A percentile compares a stretch with the other conserved stretches of the same genome.
Conservation (phyloP, 1,140 invertebrate species). For the Asbolus verrucosus region DNA sequence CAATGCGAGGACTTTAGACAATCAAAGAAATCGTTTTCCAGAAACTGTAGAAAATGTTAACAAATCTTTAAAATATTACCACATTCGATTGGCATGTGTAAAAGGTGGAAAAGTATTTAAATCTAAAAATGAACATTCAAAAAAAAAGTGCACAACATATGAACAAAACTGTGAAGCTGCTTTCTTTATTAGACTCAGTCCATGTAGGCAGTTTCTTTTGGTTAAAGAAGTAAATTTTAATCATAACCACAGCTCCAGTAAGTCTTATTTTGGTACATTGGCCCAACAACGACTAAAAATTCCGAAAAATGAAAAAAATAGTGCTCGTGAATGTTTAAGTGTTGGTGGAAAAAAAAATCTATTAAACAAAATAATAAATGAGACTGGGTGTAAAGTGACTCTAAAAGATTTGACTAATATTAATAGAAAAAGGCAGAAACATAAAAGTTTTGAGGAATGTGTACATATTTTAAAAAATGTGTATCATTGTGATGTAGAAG, state of each 20-base stretch:
- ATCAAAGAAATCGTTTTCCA: constrained; percentile 1
- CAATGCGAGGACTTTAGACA: not conserved
- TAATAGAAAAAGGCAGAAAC: not conserved
- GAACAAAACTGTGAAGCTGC: constrained; percentile 2
- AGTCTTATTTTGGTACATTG: not conserved
- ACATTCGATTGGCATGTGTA: too few species aligned
- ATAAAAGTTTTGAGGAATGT: constrained; percentile 14
- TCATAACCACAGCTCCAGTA: not conserved
- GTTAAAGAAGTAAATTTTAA: not conserved
- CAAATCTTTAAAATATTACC: constrained; percentile 2
- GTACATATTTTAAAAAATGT: not conserved
- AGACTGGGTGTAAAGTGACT: not conserved
- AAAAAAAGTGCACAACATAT: not conserved
- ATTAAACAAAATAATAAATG: not conserved
- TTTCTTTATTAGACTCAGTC: not conserved
- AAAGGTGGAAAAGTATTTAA: not conserved
- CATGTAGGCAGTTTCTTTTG: not conserved
- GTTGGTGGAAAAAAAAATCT: constrained; percentile 3
- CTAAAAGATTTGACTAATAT: constrained; percentile 16
- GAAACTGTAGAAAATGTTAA: not conserved
- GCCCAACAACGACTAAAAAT: constrained; percentile 8
- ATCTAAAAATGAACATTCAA: not conserved
- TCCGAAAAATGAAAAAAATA: not conserved
- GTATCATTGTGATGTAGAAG: constrained; percentile 1
- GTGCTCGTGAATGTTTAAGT: not conserved